phyloP scores from a whole-genome alignment of 2,888 invertebrate genomes.

The Caenorhabditis sp. region DNA sequence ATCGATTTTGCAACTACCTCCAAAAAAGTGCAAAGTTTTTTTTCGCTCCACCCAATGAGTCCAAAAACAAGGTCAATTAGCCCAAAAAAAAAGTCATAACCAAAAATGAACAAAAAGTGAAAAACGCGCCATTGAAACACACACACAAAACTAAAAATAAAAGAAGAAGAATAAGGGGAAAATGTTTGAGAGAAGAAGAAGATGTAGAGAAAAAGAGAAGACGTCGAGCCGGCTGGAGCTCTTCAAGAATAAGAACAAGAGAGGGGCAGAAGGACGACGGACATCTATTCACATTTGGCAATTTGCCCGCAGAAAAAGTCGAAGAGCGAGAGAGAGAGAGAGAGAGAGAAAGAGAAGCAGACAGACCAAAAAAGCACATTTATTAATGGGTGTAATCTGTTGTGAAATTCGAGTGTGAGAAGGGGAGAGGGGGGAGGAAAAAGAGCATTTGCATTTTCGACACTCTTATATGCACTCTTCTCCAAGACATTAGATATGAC shows the following conservation, averaged over 20 bases:
- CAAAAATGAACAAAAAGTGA: neutral
- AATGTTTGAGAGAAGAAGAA: neutral
- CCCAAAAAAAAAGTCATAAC: slow-evolving; percentile 8
- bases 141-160: neutral
- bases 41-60: too few relatives aligned
- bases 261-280: neutral
- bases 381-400: neutral
- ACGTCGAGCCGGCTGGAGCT: slow-evolving; percentile 3
- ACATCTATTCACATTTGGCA: slow-evolving; percentile 30
- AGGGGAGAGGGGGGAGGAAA: neutral
- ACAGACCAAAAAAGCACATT: slow-evolving; percentile 1
- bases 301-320: slow-evolving; percentile 28
- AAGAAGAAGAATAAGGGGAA: neutral
- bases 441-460: neutral
- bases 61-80: too few relatives aligned
- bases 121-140: too few relatives aligned
- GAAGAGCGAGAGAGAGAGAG: slow-evolving; percentile 1
- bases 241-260: neutral
- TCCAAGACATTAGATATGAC: too few relatives aligned
- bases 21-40: too few relatives aligned
- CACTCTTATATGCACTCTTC: neutral
- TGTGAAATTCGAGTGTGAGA: neutral
- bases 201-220: neutral
- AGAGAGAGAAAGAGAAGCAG: slow-evolving; percentile 6
- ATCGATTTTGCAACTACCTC: too few relatives aligned